These are phyloP conservation scores for Pandemis cinnamomeana DNA, from an alignment of 2,888 invertebrate genomes.

Conservation along the genomic window DNA sequence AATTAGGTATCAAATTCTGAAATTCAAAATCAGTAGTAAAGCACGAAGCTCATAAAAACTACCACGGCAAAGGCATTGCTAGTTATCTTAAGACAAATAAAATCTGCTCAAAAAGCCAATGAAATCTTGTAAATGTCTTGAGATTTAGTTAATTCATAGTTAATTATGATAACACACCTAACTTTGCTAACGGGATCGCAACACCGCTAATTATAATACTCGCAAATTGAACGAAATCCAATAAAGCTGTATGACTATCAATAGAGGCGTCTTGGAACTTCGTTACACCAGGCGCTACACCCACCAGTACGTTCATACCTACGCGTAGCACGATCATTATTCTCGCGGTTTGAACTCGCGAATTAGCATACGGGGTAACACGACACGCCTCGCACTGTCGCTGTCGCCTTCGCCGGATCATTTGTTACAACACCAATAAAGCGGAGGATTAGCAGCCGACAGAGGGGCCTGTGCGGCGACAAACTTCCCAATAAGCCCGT, in stretches of 20 bases:
- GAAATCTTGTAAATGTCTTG: background rate
- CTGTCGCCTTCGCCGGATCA: conserved; percentile 58
- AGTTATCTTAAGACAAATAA: too few species aligned
- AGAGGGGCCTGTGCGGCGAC: conserved; percentile 62
- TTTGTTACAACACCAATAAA: conserved; percentile 79
- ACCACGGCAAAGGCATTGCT: too few species aligned
- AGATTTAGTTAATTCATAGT: background rate
- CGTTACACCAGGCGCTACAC: conserved; percentile 25
- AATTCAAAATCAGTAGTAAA: too few species aligned
- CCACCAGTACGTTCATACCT: conserved; percentile 4
- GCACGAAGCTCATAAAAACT: too few species aligned
- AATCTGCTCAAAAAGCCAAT: too few species aligned
- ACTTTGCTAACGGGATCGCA: conserved; percentile 18
- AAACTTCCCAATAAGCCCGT: conserved; percentile 78
- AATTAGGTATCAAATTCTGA: too few species aligned
- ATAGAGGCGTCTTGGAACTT: conserved; percentile 32
- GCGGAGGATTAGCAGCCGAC: conserved; percentile 74
- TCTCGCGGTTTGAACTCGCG: conserved; percentile 40
- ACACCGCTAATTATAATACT: conserved; percentile 21
- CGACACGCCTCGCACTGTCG: conserved; percentile 48
- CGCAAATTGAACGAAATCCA: conserved; percentile 38
- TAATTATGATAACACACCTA: background rate
- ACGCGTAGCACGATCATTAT: conserved; percentile 37
- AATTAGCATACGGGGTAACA: conserved; percentile 41
- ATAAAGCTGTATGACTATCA: conserved; percentile 32